Evolutionary conservation across 1,140 invertebrate genomes (phyloP).

Genomic region (Heterodera carotae): DNA sequence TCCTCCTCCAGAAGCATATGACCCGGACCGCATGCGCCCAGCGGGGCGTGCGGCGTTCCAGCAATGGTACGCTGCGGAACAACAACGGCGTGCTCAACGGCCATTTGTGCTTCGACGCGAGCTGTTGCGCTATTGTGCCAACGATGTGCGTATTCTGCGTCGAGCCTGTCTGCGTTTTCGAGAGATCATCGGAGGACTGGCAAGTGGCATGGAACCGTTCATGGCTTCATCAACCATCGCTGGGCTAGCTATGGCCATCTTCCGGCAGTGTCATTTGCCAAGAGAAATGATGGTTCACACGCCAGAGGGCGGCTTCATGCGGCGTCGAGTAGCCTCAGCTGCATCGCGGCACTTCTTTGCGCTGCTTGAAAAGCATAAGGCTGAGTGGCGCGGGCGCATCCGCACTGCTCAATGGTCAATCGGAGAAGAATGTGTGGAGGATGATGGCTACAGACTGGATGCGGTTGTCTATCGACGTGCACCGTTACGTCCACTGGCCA

Average conservation of each 20-base stretch:
- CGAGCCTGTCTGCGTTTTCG: conserved; percentile 2
- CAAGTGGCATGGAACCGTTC: conserved; percentile 11
- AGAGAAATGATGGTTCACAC: not conserved
- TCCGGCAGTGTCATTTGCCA: not conserved
- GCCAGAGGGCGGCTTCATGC: conserved; percentile 15
- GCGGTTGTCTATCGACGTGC: not conserved
- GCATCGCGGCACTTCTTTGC: conserved; percentile 1
- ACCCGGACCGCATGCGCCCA: conserved; percentile 1
- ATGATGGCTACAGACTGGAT: conserved; percentile 3
- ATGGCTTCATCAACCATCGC: conserved; percentile 1
- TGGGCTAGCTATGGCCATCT: not conserved
- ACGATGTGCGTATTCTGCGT: conserved; percentile 17
- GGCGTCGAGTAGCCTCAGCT: not conserved
- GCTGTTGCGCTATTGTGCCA: not conserved
- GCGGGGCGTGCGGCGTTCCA: not conserved
- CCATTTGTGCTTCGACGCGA: conserved; percentile 15
- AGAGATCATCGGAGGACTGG: not conserved
- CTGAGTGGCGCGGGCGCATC: not conserved
- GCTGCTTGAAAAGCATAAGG: not conserved
- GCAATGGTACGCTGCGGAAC: not conserved
- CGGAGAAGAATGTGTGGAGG: not conserved
- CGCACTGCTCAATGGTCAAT: conserved; percentile 9
- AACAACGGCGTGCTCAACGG: not conserved
- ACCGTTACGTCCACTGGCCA: conserved; percentile 9
- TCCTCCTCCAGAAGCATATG: not conserved